These are phyloP conservation scores for Megaustenia siamemsis DNA, from an alignment of 2,888 invertebrate species.

Conservation along the genomic window DNA sequence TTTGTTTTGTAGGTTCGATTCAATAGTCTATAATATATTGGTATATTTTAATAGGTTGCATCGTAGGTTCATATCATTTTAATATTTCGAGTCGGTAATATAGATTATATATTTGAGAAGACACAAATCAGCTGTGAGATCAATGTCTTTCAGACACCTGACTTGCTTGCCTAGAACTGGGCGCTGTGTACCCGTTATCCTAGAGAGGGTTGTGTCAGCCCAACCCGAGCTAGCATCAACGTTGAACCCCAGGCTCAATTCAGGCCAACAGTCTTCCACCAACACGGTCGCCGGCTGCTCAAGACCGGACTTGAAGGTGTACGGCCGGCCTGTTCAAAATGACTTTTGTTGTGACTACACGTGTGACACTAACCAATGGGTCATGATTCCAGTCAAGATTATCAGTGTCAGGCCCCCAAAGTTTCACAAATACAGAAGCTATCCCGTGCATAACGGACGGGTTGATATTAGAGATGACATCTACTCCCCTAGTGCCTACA, in stretches of 20 bases:
- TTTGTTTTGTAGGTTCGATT: not conserved
- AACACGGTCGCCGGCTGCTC: slow-evolving; percentile 54
- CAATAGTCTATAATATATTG: not conserved
- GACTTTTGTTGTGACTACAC: slow-evolving; percentile 68
- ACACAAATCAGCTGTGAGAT: not conserved
- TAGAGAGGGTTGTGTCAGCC: not conserved
- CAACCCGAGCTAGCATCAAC: not conserved
- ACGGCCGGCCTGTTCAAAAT: slow-evolving; percentile 64
- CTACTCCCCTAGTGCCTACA: slow-evolving; percentile 63
- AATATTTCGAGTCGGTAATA: not conserved
- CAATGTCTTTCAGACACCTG: slow-evolving; percentile 37
- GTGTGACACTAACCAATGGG: slow-evolving; percentile 71
- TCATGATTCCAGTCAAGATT: slow-evolving; percentile 70
- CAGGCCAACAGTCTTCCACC: slow-evolving; percentile 11
- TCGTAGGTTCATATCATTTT: not conserved
- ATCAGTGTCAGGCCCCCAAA: slow-evolving; percentile 70
- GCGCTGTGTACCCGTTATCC: slow-evolving; percentile 49
- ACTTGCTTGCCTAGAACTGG: slow-evolving; percentile 31
- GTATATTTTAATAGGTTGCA: not conserved
- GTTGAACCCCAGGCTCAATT: not conserved
- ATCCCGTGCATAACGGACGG: slow-evolving; percentile 65
- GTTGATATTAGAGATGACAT: slow-evolving; percentile 64
- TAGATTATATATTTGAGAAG: not conserved
- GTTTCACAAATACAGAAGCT: slow-evolving; percentile 63
- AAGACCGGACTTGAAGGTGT: slow-evolving; percentile 57